Percentiles rank a stretch among this genome's conserved stretches.
phyloP scores from a whole-genome alignment of 2,797 vertebrate genomes.

The Xiphorhynchus erythropygius region DNA sequence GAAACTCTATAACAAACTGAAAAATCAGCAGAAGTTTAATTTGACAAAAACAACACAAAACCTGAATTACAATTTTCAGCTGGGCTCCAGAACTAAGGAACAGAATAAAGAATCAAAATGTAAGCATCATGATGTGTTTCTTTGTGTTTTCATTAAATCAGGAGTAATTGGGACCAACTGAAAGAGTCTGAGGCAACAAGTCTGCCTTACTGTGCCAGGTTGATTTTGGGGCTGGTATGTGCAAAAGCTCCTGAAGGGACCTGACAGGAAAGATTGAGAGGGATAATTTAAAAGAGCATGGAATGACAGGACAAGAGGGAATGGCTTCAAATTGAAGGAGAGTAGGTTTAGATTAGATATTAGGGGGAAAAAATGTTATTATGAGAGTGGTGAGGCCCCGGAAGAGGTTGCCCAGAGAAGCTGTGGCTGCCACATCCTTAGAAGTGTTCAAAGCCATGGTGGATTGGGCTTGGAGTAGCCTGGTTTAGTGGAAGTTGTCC shows the following conservation, averaged over 20 bases:
- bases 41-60: not conserved
- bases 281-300: not conserved
- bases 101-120: not conserved
- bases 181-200: not conserved
- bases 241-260: not conserved
- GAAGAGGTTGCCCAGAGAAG: not conserved
- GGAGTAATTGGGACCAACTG: not conserved
- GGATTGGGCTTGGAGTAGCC: not conserved
- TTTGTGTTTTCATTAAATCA: not conserved
- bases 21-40: not conserved
- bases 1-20: not conserved
- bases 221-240: fast-evolving
- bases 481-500: too few relatives aligned
- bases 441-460: not conserved
- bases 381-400: not conserved
- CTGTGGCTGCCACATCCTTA: not conserved
- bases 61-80: not conserved
- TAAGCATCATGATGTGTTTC: not conserved
- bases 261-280: not conserved
- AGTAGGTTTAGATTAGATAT: not conserved
- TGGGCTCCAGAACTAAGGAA: not conserved
- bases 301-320: not conserved
- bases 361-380: not conserved
- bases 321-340: not conserved
- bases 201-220: not conserved